Conservation (phyloP, 2,888 invertebrate genomes). For the Ophion costatus region DNA sequence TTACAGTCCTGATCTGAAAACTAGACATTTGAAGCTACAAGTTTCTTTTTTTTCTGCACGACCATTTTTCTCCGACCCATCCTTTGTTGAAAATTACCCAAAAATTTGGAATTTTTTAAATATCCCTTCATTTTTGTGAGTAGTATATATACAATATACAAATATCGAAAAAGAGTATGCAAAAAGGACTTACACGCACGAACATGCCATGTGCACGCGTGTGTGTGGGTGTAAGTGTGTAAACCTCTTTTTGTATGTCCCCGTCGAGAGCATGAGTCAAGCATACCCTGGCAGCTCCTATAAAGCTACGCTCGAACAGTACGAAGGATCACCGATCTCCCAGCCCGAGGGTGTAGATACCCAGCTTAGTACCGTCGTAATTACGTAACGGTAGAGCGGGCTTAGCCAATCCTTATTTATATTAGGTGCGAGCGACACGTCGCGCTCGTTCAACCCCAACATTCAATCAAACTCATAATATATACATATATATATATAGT, state of each 20-base stretch:
- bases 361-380: constrained; percentile 80
- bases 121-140: too few species aligned
- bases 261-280: constrained; percentile 52
- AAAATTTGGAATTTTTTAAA: too few species aligned
- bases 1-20: too few species aligned
- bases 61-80: too few species aligned
- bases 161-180: too few species aligned
- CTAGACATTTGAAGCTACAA: too few species aligned
- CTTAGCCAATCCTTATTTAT: constrained; percentile 80
- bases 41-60: too few species aligned
- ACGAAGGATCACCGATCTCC: constrained; percentile 78
- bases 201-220: too few species aligned
- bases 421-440: constrained; percentile 63
- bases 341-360: constrained; percentile 73
- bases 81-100: too few species aligned
- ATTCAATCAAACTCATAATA: constrained; percentile 57
- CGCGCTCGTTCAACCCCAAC: constrained; percentile 46
- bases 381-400: constrained; percentile 75
- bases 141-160: too few species aligned
- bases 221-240: background rate
- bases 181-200: background rate
- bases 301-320: constrained; percentile 59
- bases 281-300: constrained; percentile 31
- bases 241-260: background rate
- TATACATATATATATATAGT: constrained; percentile 1